phyloP scores from a whole-genome alignment of 2,797 vertebrate genomes.

The Paguma larvata region DNA sequence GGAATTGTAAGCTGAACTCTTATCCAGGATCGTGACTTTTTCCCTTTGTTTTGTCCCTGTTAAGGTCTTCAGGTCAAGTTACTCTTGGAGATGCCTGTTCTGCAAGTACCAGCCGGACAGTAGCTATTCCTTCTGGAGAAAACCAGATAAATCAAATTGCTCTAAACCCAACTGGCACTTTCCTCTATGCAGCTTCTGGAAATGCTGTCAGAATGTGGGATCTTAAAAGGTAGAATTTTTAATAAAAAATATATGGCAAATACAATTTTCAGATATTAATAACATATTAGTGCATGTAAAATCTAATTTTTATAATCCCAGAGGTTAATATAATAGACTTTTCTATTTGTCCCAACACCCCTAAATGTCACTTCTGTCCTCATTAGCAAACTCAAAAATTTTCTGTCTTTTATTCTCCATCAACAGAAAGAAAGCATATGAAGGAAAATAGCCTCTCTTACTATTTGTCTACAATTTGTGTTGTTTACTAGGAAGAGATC shows the following conservation, averaged over 20 bases:
- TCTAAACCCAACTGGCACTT: slow-evolving; percentile 94
- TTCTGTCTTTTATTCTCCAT: not conserved
- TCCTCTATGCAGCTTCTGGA: slow-evolving; percentile 96
- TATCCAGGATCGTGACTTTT: not conserved
- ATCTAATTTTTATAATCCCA: not conserved
- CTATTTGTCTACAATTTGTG: not conserved
- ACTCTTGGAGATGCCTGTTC: slow-evolving; percentile 93
- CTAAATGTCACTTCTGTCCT: not conserved
- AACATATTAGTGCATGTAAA: not conserved
- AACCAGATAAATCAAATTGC: slow-evolving; percentile 98
- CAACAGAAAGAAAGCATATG: not conserved
- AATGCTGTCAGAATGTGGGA: slow-evolving; percentile 99
- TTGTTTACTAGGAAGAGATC: not conserved
- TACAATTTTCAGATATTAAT: not conserved
- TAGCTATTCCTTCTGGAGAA: slow-evolving; percentile 96
- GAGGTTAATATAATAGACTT: not conserved
- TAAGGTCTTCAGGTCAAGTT: slow-evolving; percentile 97
- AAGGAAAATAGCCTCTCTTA: not conserved
- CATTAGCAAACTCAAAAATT: not conserved
- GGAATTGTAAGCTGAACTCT: not conserved
- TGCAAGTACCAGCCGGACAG: slow-evolving; percentile 92
- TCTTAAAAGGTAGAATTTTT: slow-evolving; percentile 93
- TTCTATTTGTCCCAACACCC: not conserved
- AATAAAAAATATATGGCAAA: not conserved
- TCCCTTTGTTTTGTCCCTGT: not conserved